Percentiles rank a stretch among this genome's conserved stretches.
These are phyloP conservation scores for Smutsia temminckii DNA, from an alignment of 2,797 vertebrate genomes.

Conservation along the genomic window DNA sequence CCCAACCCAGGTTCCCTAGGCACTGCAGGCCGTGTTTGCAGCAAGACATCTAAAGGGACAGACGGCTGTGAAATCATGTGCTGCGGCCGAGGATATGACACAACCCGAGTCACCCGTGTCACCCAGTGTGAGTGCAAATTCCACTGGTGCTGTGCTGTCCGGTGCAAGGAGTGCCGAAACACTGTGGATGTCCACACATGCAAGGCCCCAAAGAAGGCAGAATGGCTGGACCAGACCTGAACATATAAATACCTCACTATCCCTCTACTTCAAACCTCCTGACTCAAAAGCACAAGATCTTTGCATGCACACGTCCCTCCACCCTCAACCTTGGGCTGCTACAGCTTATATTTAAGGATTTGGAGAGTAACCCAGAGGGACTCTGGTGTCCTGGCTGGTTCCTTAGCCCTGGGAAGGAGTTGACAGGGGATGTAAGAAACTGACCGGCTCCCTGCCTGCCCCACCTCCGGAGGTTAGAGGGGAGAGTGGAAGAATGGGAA, in stretches of 20 bases:
- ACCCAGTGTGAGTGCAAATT: conserved; percentile 99
- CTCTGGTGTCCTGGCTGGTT: conserved; percentile 48
- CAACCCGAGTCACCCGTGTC: conserved; percentile 93
- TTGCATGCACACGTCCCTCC: conserved; percentile 73
- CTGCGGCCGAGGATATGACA: conserved; percentile 98
- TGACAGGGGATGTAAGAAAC: conserved; percentile 50
- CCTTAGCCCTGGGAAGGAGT: conserved; percentile 67
- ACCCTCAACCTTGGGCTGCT: conserved; percentile 66
- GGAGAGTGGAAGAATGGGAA: conserved; percentile 30
- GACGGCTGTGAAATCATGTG: conserved; percentile 99
- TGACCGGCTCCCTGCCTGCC: conserved; percentile 19
- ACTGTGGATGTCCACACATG: conserved; percentile 96
- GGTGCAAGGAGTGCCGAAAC: conserved; percentile 96
- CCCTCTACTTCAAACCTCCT: conserved; percentile 67
- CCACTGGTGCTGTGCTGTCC: conserved; percentile 98
- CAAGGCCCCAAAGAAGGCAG: conserved; percentile 95
- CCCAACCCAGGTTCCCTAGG: conserved; percentile 92
- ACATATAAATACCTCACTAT: conserved; percentile 6
- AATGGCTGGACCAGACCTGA: conserved; percentile 95
- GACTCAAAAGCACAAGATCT: conserved; percentile 75
- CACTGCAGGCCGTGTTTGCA: conserved; percentile 95
- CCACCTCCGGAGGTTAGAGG: conserved; percentile 36
- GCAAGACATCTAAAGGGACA: conserved; percentile 92
- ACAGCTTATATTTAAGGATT: conserved; percentile 68
- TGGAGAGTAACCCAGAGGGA: conserved; percentile 56